A percentile compares a stretch with the other conserved stretches of the same genome.
phyloP scores from a whole-genome alignment of 2,113 vertebrate species.

The Lepisosteus oculatus region DNA sequence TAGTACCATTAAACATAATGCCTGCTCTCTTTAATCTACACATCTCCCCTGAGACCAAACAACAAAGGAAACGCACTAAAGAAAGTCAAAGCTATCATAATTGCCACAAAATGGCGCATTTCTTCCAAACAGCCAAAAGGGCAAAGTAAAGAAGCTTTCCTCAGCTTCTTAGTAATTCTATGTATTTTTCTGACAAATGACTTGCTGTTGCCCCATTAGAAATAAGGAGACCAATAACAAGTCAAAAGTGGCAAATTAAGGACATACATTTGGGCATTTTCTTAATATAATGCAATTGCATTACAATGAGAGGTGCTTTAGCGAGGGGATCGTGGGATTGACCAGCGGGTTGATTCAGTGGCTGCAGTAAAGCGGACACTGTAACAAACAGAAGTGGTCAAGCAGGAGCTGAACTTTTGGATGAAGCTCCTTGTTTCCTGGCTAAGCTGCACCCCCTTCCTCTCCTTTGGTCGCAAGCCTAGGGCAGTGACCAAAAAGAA shows the following conservation, averaged over 20 bases:
- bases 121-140: neutral
- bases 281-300: no score
- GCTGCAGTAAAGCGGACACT: no score
- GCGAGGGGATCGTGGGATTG: no score
- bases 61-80: constrained; percentile 17
- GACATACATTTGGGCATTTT: no score
- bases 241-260: neutral
- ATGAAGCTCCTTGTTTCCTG: no score
- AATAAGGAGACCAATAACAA: constrained; percentile 17
- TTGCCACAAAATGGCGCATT: constrained; percentile 23
- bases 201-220: neutral
- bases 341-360: no score
- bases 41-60: constrained; percentile 23
- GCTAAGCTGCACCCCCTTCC: no score
- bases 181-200: constrained; percentile 1
- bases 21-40: constrained; percentile 40
- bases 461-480: no score
- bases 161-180: constrained; percentile 7
- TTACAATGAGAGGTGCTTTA: no score
- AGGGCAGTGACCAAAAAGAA: no score
- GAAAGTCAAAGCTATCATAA: constrained; percentile 31
- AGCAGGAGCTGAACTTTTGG: no score
- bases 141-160: constrained; percentile 16
- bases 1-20: constrained; percentile 31
- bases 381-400: no score